A percentile compares a stretch with the other conserved stretches of the same genome.
These are phyloP conservation scores for Alfaro cultratus DNA, from an alignment of 2,797 vertebrate species.

Conservation along the genomic window DNA sequence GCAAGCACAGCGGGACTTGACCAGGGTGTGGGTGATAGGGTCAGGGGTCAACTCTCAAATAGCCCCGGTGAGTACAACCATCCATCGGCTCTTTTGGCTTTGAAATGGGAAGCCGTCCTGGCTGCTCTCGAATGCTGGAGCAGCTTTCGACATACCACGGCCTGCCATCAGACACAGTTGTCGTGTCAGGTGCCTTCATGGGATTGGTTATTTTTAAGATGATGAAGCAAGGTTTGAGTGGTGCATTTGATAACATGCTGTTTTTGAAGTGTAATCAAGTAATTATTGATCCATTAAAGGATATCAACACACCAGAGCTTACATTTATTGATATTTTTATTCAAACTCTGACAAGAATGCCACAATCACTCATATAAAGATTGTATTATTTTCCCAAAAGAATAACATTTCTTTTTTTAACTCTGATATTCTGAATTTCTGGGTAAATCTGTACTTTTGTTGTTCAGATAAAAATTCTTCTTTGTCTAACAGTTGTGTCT, in stretches of 20 bases:
- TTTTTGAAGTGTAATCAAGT: conserved; percentile 35
- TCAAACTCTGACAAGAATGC: not conserved
- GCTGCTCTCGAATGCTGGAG: conserved; percentile 70
- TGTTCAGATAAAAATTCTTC: not conserved
- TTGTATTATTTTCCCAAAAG: not conserved
- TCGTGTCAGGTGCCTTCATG: conserved; percentile 86
- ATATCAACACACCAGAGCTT: not conserved
- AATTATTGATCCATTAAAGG: conserved; percentile 25
- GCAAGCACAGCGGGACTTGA: conserved; percentile 69
- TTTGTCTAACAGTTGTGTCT: not conserved
- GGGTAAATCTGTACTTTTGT: not conserved
- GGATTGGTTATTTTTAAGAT: conserved; percentile 81
- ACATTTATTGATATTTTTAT: not conserved
- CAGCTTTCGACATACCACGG: conserved; percentile 58
- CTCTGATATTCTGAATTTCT: not conserved
- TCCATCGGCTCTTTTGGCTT: conserved; percentile 78
- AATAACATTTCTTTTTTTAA: not conserved
- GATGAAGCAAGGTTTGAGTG: conserved; percentile 57
- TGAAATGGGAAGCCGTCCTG: conserved; percentile 79
- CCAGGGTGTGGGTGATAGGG: conserved; percentile 77
- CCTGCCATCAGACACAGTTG: conserved; percentile 81
- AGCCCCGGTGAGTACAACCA: conserved; percentile 65
- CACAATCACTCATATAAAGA: not conserved
- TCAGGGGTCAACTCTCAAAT: conserved; percentile 83
- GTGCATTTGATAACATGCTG: conserved; percentile 40